Base-by-base conservation (phyloP, 2,888 invertebrate species). In the Fissipunctia ypsillon region DNA sequence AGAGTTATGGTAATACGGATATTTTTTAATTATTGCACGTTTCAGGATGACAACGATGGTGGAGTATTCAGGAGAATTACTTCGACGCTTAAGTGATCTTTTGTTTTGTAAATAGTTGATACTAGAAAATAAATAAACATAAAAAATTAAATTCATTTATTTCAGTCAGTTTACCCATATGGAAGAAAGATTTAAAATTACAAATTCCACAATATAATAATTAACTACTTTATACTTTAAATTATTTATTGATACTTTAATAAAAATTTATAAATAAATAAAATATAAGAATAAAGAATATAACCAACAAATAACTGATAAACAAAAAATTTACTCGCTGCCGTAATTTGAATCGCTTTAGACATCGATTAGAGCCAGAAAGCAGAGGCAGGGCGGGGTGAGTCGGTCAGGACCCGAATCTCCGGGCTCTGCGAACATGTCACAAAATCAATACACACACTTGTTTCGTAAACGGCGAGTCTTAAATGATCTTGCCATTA, bases 401-500 rank as follows among this genome's bases (percentile, higher is more conserved):
- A 54, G 60, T 54, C 57, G n/a, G 63, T 73, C 78, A 61, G 76
- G 76, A 75, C 74, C 68, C 72, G 67, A 56, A 81, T 66, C 77
- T 76, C 76, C 81, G 77, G 77, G 81, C 48, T 60, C 67, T 35
- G 28, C 35, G 60, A 72, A 67, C 65, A 79, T 77, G 78, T 80
- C 81, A 73, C 64, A 78, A 85, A 88, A 90, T 90, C 90, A 84
- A 90, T 90, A 90, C 87, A 87, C 84, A 88, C 66, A 78, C 76
- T 81, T 66, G 60, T 54, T 80, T 56, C 52, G 65, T 48, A 76
- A 54, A 81, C 31, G 25, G 28, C 3, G 41, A 41, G 41, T 60
- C 68, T 67, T 78, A 28, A 77, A 59, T 66, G 59, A 28, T 52
- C 35, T 45, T 50, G 14, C 25, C 14, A 22, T 63, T 31, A 25